A percentile compares a stretch with the other conserved stretches of the same genome.
phyloP scores from a whole-genome alignment of 2,888 invertebrate species.

The Xanthorhoe spadicearia region DNA sequence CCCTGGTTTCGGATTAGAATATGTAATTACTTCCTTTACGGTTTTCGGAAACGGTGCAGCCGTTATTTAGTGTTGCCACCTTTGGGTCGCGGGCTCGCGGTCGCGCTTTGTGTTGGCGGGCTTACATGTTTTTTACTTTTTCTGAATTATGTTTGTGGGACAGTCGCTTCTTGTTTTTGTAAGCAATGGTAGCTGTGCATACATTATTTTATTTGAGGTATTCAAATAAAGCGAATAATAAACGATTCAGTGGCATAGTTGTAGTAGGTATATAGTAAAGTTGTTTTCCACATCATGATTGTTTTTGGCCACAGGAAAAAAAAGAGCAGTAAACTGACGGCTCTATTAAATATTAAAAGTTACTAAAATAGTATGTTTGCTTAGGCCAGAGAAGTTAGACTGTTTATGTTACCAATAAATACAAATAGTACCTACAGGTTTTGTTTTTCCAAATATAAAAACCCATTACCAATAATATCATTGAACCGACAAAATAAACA shows the following conservation, averaged over 20 bases:
- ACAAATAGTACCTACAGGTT: conserved; percentile 12
- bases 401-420: conserved; percentile 26
- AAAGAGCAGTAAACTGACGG: neutral
- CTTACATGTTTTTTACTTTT: conserved; percentile 43
- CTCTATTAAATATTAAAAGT: conserved; percentile 7
- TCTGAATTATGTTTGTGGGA: conserved; percentile 31
- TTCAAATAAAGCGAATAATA: no score
- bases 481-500: conserved; percentile 75
- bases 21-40: conserved; percentile 85
- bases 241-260: no score
- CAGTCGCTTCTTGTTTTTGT: conserved; percentile 8
- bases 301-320: neutral
- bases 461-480: conserved; percentile 68
- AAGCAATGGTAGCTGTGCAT: neutral
- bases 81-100: conserved; percentile 51
- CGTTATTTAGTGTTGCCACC: conserved; percentile 68
- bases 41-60: conserved; percentile 78
- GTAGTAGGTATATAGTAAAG: no score
- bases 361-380: conserved; percentile 23
- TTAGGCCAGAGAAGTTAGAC: conserved; percentile 17
- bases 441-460: conserved; percentile 52
- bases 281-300: no score
- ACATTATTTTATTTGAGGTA: neutral
- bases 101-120: conserved; percentile 49
- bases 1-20: conserved; percentile 79